Evolutionary conservation across 2,888 invertebrate genomes (phyloP), one percentile per base, ranked within the genome.

Genomic region (Agonopterix alstromeriana): DNA sequence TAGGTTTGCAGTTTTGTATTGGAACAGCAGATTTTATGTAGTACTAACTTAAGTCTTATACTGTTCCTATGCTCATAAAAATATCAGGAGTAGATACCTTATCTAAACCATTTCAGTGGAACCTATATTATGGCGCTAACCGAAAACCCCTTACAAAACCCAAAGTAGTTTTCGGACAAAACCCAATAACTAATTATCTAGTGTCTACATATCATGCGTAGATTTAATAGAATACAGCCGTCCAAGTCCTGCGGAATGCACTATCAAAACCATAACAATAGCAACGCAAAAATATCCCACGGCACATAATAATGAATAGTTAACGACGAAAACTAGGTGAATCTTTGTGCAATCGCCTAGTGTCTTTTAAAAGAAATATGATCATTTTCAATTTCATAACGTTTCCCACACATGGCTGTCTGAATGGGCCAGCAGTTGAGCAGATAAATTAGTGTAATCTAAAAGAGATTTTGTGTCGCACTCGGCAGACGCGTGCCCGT

Each of bases 301-400:
- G 86, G 84, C 83, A 83, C 77, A 81, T 77, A 83, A 76, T 80
- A 82, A 87, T 87, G 87, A 87, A 88, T 87, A 86, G 85, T 70
- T 84, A 82, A 82, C 82, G 73, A 79, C 86, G 81, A 86, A 86
- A 88, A 88, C 86, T 88, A 88, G 88, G 88, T 87, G 88, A 87
- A 88, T 88, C 88, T 82, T 86, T 87, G 86, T 87, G 87, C 87
- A 88, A 88, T 76, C 72, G 79, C 66, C 73, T 70, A 61, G 84
- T 80, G 84, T 84, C 80, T 86, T 85, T 85, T 86, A 82, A 83
- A 87, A 87, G 86, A 87, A 86, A 87, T 86, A 88, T 82, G 86
- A 88, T 87, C 82, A 82, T 88, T 86, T 86, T 83, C 83, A 86
- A 87, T 88, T 88, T 88, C 88, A 84, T 81, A 84, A 88, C 65